Conservation (phyloP, 2,888 invertebrate genomes). For the Parnassius apollo region DNA sequence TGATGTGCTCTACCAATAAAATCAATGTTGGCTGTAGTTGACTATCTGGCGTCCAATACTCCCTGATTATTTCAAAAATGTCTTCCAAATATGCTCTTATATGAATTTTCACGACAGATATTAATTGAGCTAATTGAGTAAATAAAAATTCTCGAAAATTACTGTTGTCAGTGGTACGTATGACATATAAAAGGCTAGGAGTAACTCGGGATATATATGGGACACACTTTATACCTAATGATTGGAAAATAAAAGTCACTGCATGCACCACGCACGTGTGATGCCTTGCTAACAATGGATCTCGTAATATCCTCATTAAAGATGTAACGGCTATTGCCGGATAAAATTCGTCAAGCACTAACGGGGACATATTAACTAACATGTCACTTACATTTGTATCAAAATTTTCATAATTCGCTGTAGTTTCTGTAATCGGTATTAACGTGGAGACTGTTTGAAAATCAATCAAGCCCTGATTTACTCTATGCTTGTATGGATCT, state of each 20-base stretch:
- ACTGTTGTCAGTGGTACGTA: slow-evolving; percentile 89
- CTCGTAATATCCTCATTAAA: slow-evolving; percentile 95
- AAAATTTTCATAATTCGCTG: slow-evolving; percentile 81
- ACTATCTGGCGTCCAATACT: slow-evolving; percentile 94
- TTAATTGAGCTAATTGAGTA: slow-evolving; percentile 94
- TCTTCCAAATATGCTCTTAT: slow-evolving; percentile 97
- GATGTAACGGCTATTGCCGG: slow-evolving; percentile 98
- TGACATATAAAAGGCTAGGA: slow-evolving; percentile 93
- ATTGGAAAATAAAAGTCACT: slow-evolving; percentile 97
- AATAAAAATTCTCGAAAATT: slow-evolving; percentile 96
- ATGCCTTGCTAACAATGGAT: slow-evolving; percentile 93
- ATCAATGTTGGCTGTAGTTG: slow-evolving; percentile 94
- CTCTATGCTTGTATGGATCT: slow-evolving; percentile 98
- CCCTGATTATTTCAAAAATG: slow-evolving; percentile 95
- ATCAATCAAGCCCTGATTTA: slow-evolving; percentile 95
- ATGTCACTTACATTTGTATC: slow-evolving; percentile 92
- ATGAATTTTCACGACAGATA: slow-evolving; percentile 97
- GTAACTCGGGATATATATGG: slow-evolving; percentile 95
- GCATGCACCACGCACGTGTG: slow-evolving; percentile 98
- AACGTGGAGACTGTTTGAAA: slow-evolving; percentile 90
- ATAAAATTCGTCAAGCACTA: slow-evolving; percentile 96
- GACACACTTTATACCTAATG: slow-evolving; percentile 95
- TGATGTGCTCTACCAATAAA: slow-evolving; percentile 94
- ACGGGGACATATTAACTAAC: slow-evolving; percentile 95
- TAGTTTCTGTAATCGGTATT: slow-evolving; percentile 86